Conservation (phyloP, 2,113 vertebrate species). For the Chamaetylas fuelleborni region DNA sequence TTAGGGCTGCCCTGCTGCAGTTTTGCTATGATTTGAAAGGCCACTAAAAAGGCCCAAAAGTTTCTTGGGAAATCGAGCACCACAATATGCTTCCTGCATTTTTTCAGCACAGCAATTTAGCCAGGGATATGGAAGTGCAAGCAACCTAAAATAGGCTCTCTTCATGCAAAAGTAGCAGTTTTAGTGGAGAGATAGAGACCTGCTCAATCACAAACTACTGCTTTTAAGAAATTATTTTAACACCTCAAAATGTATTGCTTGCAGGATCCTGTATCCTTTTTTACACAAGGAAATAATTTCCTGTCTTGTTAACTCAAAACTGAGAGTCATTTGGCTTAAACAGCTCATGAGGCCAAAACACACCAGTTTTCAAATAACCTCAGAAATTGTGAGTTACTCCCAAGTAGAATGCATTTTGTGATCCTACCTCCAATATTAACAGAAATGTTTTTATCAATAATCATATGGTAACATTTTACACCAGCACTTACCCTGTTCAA, state of each 20-base stretch:
- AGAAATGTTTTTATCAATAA: background rate
- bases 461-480: background rate
- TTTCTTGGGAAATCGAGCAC: background rate
- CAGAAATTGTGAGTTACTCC: background rate
- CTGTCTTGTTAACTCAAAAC: background rate
- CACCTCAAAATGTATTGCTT: background rate
- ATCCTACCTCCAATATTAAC: background rate
- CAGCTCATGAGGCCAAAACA: background rate
- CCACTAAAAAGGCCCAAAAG: background rate
- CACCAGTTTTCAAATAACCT: background rate
- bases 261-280: background rate
- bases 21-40: background rate
- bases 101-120: background rate
- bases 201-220: background rate
- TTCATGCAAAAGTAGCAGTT: background rate
- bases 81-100: background rate
- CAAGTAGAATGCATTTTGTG: background rate
- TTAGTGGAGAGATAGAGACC: background rate
- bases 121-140: background rate
- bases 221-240: background rate
- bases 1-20: background rate
- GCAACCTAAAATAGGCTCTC: background rate
- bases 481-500: background rate
- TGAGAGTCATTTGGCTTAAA: background rate
- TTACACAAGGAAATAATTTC: background rate